Percentiles rank a stretch among this genome's conserved stretches.
phyloP scores from a whole-genome alignment of 2,888 invertebrate species.

The Rotaria socialis region DNA sequence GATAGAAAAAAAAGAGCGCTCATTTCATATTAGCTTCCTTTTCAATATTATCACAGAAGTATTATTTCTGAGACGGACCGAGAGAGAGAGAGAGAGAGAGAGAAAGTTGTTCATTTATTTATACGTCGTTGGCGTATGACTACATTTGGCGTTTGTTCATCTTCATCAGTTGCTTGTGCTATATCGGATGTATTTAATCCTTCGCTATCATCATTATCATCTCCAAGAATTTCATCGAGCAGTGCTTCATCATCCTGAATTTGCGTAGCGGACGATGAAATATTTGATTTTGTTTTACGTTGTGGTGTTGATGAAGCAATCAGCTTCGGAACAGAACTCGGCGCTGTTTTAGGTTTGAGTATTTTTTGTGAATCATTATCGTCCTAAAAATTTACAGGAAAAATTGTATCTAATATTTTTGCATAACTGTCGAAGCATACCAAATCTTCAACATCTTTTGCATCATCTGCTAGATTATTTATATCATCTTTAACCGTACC shows the following conservation, averaged over 20 bases:
- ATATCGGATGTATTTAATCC: background rate
- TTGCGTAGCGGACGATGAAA: background rate
- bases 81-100: fast-evolving
- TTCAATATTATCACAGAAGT: background rate
- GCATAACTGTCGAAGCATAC: background rate
- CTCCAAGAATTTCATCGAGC: background rate
- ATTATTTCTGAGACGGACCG: background rate
- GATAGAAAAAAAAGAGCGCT: background rate
- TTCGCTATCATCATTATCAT: background rate
- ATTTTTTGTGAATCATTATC: background rate
- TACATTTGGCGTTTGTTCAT: background rate
- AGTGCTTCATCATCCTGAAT: background rate
- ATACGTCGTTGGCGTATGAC: background rate
- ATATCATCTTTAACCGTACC: background rate
- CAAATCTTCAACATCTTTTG: background rate
- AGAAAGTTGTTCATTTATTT: background rate
- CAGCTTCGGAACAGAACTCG: no score
- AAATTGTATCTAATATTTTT: background rate
- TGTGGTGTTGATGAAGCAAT: background rate
- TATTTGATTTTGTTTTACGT: background rate
- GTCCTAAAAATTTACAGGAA: background rate
- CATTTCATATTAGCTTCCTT: background rate
- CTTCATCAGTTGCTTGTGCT: background rate
- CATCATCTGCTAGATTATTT: constrained; percentile 15
- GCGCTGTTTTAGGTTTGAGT: background rate